Conservation (phyloP, 37 sponge, comb jelly and placozoan genomes). For the Crambe crambe region DNA sequence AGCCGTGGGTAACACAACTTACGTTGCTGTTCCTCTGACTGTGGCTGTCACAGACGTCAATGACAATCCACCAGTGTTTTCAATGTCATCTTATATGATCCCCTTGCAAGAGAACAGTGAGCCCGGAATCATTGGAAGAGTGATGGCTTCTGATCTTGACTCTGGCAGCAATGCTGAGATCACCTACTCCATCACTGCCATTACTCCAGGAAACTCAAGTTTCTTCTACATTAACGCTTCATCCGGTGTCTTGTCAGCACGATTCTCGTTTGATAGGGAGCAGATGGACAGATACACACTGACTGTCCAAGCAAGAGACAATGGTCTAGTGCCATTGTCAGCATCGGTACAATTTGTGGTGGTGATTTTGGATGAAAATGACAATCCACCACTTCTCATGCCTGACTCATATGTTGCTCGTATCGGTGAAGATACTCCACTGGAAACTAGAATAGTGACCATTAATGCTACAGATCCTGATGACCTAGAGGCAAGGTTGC, state of each 20-base stretch:
- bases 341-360: slow-evolving; percentile 26
- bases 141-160: slow-evolving; percentile 40
- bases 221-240: slow-evolving; percentile 18
- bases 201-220: neutral
- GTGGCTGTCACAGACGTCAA: slow-evolving; percentile 41
- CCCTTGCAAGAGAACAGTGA: slow-evolving; percentile 14
- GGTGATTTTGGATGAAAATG: slow-evolving; percentile 51
- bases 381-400: slow-evolving; percentile 62
- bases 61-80: slow-evolving; percentile 43
- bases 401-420: neutral
- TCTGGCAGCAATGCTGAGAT: slow-evolving; percentile 15
- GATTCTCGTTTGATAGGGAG: slow-evolving; percentile 45
- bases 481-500: slow-evolving; percentile 34
- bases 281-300: slow-evolving; percentile 13
- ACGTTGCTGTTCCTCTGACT: slow-evolving; percentile 19
- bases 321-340: slow-evolving; percentile 12
- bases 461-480: slow-evolving; percentile 52
- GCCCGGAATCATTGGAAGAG: slow-evolving; percentile 17
- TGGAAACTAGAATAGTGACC: slow-evolving; percentile 18
- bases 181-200: slow-evolving; percentile 11
- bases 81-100: neutral
- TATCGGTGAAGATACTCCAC: slow-evolving; percentile 36
- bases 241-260: slow-evolving; percentile 27
- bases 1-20: slow-evolving; percentile 5
- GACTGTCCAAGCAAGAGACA: slow-evolving; percentile 27